These are phyloP conservation scores for Epinotia brunnichana DNA, from an alignment of 2,888 invertebrate species.

Conservation along the genomic window DNA sequence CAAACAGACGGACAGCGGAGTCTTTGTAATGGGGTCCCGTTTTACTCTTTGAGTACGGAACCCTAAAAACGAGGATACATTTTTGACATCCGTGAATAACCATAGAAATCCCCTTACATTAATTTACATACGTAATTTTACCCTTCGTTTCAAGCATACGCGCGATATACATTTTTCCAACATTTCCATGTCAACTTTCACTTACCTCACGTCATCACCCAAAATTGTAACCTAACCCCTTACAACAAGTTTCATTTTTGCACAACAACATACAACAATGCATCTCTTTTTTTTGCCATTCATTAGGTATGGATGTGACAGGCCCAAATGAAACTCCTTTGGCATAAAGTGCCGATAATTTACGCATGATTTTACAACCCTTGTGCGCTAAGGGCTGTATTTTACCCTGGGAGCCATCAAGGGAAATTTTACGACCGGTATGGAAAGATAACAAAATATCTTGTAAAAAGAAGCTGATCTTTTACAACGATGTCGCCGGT, in stretches of 20 bases:
- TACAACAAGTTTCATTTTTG: slow-evolving; percentile 2
- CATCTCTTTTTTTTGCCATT: slow-evolving; percentile 50
- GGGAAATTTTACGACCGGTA: slow-evolving; percentile 42
- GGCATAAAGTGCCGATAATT: slow-evolving; percentile 48
- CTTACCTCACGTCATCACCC: background rate
- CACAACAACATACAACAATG: slow-evolving; percentile 9
- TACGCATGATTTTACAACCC: slow-evolving; percentile 41
- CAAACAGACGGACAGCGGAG: too few species aligned
- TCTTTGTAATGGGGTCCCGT: too few species aligned
- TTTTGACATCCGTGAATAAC: background rate
- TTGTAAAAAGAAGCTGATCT: slow-evolving; percentile 33
- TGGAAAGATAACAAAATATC: slow-evolving; percentile 30
- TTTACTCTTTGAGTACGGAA: too few species aligned
- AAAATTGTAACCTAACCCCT: background rate
- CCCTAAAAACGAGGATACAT: background rate
- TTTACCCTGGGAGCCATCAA: slow-evolving; percentile 35
- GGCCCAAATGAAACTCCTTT: slow-evolving; percentile 50
- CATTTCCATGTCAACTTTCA: background rate
- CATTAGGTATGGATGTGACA: slow-evolving; percentile 49
- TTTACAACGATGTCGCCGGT: slow-evolving; percentile 1
- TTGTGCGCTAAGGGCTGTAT: slow-evolving; percentile 34
- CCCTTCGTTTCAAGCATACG: slow-evolving; percentile 16
- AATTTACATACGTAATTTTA: slow-evolving; percentile 3
- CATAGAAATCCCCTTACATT: background rate
- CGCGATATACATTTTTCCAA: slow-evolving; percentile 1